Evolutionary conservation across 2,797 vertebrate genomes (phyloP).

Genomic region (Amblyraja radiata): DNA sequence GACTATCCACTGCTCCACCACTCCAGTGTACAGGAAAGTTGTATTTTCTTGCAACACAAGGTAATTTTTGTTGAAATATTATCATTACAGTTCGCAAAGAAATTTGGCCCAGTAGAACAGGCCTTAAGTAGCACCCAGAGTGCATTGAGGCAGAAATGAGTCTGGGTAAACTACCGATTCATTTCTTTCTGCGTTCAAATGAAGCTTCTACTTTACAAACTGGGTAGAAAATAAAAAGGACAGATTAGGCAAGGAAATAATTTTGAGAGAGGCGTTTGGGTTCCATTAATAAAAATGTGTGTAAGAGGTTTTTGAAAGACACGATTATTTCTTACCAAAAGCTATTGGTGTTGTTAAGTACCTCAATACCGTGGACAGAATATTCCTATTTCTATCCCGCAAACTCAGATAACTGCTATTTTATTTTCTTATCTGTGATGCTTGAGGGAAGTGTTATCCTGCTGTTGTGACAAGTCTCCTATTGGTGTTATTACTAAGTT

Average conservation of each 20-base stretch:
- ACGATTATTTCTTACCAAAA: background rate
- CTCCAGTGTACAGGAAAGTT: conserved; percentile 62
- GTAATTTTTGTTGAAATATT: conserved; percentile 68
- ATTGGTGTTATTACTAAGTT: background rate
- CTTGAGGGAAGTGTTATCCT: background rate
- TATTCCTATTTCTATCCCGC: background rate
- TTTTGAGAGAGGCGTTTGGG: background rate
- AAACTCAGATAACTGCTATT: background rate
- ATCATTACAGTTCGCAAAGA: background rate
- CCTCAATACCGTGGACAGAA: background rate
- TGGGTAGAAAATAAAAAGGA: background rate
- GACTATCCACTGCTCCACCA: conserved; percentile 61
- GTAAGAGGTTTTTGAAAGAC: background rate
- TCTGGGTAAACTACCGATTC: background rate
- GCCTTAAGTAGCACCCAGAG: conserved; percentile 19
- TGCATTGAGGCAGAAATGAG: conserved; percentile 32
- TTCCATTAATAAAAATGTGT: background rate
- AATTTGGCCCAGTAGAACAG: background rate
- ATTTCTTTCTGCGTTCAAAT: background rate
- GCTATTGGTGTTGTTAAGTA: background rate
- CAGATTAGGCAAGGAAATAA: background rate
- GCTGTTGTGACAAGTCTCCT: background rate
- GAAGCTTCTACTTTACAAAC: background rate
- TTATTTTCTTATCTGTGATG: background rate
- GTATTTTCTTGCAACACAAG: conserved; percentile 67